Conservation (phyloP, 2,113 vertebrate genomes). For the Macquaria ambigua region DNA sequence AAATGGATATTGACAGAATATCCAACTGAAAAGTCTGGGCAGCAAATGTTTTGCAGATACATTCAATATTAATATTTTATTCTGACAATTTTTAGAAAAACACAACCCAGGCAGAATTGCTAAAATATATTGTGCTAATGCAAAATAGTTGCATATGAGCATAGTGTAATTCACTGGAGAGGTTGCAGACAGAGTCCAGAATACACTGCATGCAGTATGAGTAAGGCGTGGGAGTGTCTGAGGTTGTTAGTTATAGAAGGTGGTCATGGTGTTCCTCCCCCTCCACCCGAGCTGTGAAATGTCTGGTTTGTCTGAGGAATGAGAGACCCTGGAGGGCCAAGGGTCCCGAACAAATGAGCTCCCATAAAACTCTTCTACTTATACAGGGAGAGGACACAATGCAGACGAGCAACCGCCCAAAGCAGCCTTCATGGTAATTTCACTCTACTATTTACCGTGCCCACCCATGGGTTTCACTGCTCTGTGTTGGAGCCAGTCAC, state of each 20-base stretch:
- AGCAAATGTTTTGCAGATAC: not conserved
- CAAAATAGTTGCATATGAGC: not conserved
- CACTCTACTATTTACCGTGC: conserved; percentile 54
- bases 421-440: conserved; percentile 65
- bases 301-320: conserved; percentile 70
- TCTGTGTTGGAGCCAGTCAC: conserved; percentile 51
- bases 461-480: conserved; percentile 59
- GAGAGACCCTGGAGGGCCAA: conserved; percentile 68
- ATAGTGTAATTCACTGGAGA: not conserved
- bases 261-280: conserved; percentile 22
- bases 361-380: conserved; percentile 54
- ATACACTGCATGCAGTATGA: not conserved
- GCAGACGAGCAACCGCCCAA: conserved; percentile 42
- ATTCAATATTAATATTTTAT: not conserved
- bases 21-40: not conserved
- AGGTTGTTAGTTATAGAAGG: conserved; percentile 57
- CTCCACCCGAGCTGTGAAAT: conserved; percentile 61
- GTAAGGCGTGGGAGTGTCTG: conserved; percentile 49
- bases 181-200: not conserved
- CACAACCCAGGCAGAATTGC: not conserved
- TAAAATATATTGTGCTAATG: not conserved
- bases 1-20: not conserved
- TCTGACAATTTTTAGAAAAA: not conserved
- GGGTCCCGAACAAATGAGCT: conserved; percentile 71
- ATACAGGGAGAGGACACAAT: conserved; percentile 44